phyloP scores from a whole-genome alignment of 2,113 vertebrate species.

The Actenoides hombroni region DNA sequence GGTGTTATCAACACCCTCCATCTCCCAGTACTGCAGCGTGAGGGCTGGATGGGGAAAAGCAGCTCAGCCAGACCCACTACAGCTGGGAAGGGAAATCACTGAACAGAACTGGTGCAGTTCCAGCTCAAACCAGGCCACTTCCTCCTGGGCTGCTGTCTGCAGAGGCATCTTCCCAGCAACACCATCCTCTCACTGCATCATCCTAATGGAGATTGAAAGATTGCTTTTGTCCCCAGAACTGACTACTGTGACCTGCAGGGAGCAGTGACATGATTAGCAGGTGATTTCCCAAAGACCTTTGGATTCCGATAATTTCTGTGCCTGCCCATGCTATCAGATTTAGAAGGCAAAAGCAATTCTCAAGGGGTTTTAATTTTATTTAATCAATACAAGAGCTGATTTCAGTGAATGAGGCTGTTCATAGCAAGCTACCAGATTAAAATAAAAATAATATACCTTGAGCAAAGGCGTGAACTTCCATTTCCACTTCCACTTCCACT shows the following conservation, averaged over 20 bases:
- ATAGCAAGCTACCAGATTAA: background rate
- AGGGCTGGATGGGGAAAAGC: no score
- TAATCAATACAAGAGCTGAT: background rate
- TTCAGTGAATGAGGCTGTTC: background rate
- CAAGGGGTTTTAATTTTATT: background rate
- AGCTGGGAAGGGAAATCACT: no score
- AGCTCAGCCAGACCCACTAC: no score
- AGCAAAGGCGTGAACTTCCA: background rate
- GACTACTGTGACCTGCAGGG: background rate
- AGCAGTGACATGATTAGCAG: background rate
- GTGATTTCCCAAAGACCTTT: background rate
- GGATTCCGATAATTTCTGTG: background rate
- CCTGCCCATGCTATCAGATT: background rate
- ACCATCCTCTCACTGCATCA: accelerated
- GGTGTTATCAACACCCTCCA: no score
- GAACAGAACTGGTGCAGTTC: no score
- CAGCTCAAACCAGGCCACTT: background rate
- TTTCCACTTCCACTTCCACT: background rate
- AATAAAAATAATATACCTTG: background rate
- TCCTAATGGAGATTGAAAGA: background rate
- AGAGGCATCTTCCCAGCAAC: background rate
- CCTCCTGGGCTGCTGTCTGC: background rate
- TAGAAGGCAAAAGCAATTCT: background rate
- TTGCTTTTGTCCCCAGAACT: background rate
- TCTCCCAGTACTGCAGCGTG: no score